Percentiles rank a stretch among this genome's conserved stretches.
These are phyloP conservation scores for Pseudomyrmex flavicornis DNA, from an alignment of 1,140 invertebrate species.

Conservation along the genomic window DNA sequence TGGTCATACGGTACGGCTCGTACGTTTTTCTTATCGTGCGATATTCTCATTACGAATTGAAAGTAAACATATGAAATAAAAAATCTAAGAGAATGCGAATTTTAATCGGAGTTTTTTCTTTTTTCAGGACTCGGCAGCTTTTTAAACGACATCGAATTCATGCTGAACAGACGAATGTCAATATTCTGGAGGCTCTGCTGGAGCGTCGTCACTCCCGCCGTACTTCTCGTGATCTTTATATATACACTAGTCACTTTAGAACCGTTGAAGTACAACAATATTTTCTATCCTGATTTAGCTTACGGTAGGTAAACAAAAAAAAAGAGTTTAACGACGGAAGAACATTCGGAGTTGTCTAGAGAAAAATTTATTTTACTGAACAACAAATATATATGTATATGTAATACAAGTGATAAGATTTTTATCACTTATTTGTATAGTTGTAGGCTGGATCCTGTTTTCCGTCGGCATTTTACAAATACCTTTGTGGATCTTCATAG, in stretches of 20 bases:
- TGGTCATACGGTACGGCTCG: constrained; percentile 92
- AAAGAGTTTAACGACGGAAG: too few species aligned
- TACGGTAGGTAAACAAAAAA: constrained; percentile 61
- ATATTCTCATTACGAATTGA: not conserved
- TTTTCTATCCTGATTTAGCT: constrained; percentile 59
- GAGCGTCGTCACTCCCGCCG: constrained; percentile 90
- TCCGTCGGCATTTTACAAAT: constrained; percentile 79
- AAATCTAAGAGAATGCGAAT: not conserved
- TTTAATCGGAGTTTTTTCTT: too few species aligned
- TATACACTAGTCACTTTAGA: constrained; percentile 87
- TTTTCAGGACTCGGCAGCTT: constrained; percentile 88
- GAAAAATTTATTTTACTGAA: constrained; percentile 1
- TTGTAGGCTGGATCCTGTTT: constrained; percentile 81
- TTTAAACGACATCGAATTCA: constrained; percentile 91
- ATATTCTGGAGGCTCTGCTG: constrained; percentile 93
- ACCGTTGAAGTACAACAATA: constrained; percentile 79
- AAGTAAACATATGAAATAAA: constrained; percentile 70
- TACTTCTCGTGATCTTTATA: constrained; percentile 89
- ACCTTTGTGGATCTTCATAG: constrained; percentile 75
- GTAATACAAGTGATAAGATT: not conserved
- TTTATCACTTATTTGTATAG: constrained; percentile 63
- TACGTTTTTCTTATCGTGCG: not conserved
- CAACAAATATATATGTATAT: not conserved
- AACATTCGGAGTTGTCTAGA: not conserved
- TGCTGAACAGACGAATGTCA: constrained; percentile 89